Evolutionary conservation across 2,113 vertebrate species (phyloP), one percentile per base, ranked within the genome.

Genomic region (Calonectris borealis): DNA sequence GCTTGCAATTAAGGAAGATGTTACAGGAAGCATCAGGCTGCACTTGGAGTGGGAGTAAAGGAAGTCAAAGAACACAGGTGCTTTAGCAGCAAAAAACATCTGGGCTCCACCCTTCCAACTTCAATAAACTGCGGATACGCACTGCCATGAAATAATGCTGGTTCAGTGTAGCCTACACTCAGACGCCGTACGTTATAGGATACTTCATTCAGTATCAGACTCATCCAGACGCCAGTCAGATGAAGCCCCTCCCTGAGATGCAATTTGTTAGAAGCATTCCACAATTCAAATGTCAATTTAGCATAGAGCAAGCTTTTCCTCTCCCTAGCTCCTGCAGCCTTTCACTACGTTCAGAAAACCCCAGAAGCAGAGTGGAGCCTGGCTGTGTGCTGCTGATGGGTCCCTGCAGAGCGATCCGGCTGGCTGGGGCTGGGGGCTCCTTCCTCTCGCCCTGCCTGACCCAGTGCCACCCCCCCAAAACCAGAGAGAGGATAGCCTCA

Each of bases 1-100:
- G 71, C 89, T 95, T 96, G 89, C 46, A 83, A 31, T 85, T 87
- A 87, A 85, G 61, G 60, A 93, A 70, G 58, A 58, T 51, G 34
- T 69, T 88, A 69, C 29, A 85, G 78, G 78, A 87, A 95, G 73
- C 66, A 83, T 65, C 54, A 62, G 60, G 32, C 54, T 64, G 62
- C 26, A 51, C 62, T 90, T 94, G 62, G 61, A 95, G 64, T 71
- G 40, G 29, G 78, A 93, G 60, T 52, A 81, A 94, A 96, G 48
- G 42, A 77, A 80, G 49, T 77, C 44, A 32, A 87, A 83, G 32
- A 76, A 70, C 26, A 40, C 75, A 85, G 82, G n/a, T 83, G 40
- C 40, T 92, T 42, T 62, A 83, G 77, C 77, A 86, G 82, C 48
- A 90, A 76, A 49, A 79, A 38, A 27, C 20, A 58, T 40, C 48